Percentiles rank a stretch among this genome's conserved stretches.
Conservation (phyloP, 2,888 invertebrate species). For the Trilocha varians region DNA sequence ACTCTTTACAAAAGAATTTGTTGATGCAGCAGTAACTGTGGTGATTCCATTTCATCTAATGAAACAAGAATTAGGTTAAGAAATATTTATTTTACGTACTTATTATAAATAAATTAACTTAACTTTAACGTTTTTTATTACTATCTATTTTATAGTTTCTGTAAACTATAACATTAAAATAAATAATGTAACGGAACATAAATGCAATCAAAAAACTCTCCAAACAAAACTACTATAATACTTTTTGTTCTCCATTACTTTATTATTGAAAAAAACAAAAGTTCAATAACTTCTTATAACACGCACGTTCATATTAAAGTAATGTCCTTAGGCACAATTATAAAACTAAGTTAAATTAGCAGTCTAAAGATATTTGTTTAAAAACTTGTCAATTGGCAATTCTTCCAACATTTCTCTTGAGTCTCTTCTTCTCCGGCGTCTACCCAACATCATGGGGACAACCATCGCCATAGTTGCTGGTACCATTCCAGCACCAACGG, state of each 20-base stretch:
- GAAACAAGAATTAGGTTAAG: background rate
- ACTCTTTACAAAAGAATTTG: background rate
- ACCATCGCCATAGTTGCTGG: constrained; percentile 88
- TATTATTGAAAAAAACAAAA: too few species aligned
- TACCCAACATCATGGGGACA: constrained; percentile 82
- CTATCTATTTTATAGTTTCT: background rate
- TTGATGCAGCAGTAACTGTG: background rate
- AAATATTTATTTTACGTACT: background rate
- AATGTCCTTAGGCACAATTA: too few species aligned
- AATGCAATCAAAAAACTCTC: background rate
- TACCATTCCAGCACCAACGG: constrained; percentile 84
- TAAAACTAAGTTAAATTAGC: too few species aligned
- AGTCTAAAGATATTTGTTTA: constrained; percentile 25
- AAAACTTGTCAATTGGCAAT: constrained; percentile 30
- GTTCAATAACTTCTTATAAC: too few species aligned
- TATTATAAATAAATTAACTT: background rate
- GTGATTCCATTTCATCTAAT: background rate
- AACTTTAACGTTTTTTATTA: background rate
- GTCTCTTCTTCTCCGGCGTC: constrained; percentile 46
- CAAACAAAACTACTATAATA: too few species aligned
- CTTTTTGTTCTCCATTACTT: too few species aligned
- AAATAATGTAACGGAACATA: background rate
- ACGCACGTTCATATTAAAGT: too few species aligned
- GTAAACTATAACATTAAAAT: background rate
- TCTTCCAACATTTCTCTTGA: constrained; percentile 17